Percentiles rank a stretch among this genome's conserved stretches.
Evolutionary conservation across 1,140 invertebrate genomes (phyloP).

Genomic region (Venturia canescens): DNA sequence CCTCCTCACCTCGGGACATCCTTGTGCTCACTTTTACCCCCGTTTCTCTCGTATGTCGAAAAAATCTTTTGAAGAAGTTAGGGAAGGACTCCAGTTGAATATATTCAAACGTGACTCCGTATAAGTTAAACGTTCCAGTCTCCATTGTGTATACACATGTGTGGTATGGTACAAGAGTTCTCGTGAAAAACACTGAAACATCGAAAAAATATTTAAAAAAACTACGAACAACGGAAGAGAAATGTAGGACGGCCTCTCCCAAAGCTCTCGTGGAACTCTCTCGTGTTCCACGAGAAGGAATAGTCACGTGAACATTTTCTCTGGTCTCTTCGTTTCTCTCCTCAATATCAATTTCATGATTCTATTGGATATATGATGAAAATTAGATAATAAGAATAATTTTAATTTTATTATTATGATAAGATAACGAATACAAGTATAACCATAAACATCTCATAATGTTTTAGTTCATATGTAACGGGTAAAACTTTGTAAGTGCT

Average conservation of each 20-base stretch:
- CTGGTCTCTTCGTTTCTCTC: not conserved
- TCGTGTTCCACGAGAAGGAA: constrained; percentile 17
- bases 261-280: constrained; percentile 28
- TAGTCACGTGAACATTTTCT: not conserved
- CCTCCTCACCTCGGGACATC: constrained; percentile 46
- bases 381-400: too few species aligned
- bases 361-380: too few species aligned
- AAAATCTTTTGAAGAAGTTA: constrained; percentile 46
- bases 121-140: constrained; percentile 13
- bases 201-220: constrained; percentile 46
- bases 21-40: constrained; percentile 36
- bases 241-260: constrained; percentile 6
- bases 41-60: constrained; percentile 1
- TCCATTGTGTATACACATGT: not conserved
- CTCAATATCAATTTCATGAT: too few species aligned
- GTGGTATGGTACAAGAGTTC: constrained; percentile 33
- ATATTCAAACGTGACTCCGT: constrained; percentile 38
- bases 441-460: too few species aligned
- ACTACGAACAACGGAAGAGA: constrained; percentile 35
- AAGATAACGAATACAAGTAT: too few species aligned
- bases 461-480: too few species aligned
- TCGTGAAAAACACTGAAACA: constrained; percentile 28
- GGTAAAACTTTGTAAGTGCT: too few species aligned
- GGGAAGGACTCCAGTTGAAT: constrained; percentile 24
- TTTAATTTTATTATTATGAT: too few species aligned